These are phyloP conservation scores for Brienomyrus longianalis DNA, from an alignment of 2,113 vertebrate species.

Conservation along the genomic window DNA sequence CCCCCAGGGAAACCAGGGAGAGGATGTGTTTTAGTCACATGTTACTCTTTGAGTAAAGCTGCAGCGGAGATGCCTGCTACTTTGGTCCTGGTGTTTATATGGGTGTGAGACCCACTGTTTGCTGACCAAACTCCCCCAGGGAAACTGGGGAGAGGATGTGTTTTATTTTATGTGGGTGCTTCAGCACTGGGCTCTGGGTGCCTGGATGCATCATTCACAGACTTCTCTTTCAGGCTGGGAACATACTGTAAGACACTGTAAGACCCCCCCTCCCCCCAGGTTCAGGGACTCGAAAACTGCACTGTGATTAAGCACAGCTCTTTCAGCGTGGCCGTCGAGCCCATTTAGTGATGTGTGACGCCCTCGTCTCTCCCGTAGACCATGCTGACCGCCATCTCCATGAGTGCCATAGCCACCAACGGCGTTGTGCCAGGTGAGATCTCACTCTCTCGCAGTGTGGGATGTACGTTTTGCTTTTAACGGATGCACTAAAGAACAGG, in stretches of 20 bases:
- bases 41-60: not conserved
- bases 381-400: slow-evolving; percentile 88
- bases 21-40: not conserved
- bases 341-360: not conserved
- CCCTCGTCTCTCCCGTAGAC: slow-evolving; percentile 62
- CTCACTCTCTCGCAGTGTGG: not conserved
- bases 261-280: not conserved
- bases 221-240: not conserved
- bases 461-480: not conserved
- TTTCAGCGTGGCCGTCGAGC: not conserved
- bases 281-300: not conserved
- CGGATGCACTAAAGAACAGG: not conserved
- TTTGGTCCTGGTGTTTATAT: too few relatives aligned
- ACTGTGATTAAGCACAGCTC: not conserved
- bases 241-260: not conserved
- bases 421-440: slow-evolving; percentile 85
- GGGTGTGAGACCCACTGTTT: too few relatives aligned
- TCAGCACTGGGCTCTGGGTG: not conserved
- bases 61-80: too few relatives aligned
- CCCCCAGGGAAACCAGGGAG: too few relatives aligned
- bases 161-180: too few relatives aligned
- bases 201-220: too few relatives aligned
- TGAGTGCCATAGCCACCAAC: slow-evolving; percentile 95
- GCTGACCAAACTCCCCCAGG: too few relatives aligned
- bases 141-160: too few relatives aligned